Conservation (phyloP, 2,797 vertebrate species). For the Eidolon dupreanum region DNA sequence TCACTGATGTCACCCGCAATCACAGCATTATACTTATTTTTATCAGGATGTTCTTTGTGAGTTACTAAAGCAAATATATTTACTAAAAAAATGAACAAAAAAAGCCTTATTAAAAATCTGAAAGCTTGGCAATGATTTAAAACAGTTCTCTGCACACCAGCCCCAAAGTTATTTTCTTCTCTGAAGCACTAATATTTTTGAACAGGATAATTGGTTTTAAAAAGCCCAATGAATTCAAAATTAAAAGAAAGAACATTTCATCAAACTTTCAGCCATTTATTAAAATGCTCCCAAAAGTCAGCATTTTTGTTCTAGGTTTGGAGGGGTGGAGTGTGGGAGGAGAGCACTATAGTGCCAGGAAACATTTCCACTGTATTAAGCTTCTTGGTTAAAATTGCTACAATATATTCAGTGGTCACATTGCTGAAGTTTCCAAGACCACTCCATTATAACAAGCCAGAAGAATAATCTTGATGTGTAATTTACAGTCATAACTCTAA, state of each 20-base stretch:
- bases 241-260: conserved; percentile 13
- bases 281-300: conserved; percentile 16
- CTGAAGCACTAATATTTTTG: neutral
- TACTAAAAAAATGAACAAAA: neutral
- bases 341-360: neutral
- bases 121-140: conserved; percentile 44
- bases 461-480: conserved; percentile 39
- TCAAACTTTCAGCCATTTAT: conserved; percentile 25
- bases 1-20: neutral
- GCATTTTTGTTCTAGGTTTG: neutral
- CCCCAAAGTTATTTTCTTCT: conserved; percentile 28
- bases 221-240: conserved; percentile 34
- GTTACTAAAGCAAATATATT: neutral
- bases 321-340: neutral
- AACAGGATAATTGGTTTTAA: conserved; percentile 41
- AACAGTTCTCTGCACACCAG: neutral
- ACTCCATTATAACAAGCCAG: conserved; percentile 10
- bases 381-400: conserved; percentile 42
- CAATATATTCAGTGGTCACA: conserved; percentile 31
- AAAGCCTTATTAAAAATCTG: conserved; percentile 38
- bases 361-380: conserved; percentile 29
- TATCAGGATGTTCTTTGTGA: neutral
- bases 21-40: conserved; percentile 11
- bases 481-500: conserved; percentile 33
- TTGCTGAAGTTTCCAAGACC: conserved; percentile 22